Evolutionary conservation across 2,113 vertebrate species (phyloP).

Genomic region (Channa argus): DNA sequence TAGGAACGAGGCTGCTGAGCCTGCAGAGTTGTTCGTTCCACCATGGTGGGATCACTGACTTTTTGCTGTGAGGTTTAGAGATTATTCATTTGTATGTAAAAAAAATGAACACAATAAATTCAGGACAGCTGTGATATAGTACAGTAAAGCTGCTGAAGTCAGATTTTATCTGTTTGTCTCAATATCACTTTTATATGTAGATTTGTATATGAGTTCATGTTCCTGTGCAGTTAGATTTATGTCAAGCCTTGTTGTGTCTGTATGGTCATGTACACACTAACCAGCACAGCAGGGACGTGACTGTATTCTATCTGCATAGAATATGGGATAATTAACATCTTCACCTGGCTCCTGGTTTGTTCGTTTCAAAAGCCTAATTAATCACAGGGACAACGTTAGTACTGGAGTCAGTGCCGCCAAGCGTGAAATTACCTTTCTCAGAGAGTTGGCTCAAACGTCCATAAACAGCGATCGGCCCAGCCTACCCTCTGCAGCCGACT

Average conservation of each 20-base stretch:
- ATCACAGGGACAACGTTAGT: constrained; percentile 78
- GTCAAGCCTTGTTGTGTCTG: constrained; percentile 11
- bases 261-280: constrained; percentile 19
- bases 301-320: constrained; percentile 70
- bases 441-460: constrained; percentile 69
- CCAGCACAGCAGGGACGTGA: constrained; percentile 31
- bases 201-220: too few relatives aligned
- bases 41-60: too few relatives aligned
- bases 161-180: too few relatives aligned
- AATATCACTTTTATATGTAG: too few relatives aligned
- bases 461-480: constrained; percentile 78
- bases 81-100: neutral
- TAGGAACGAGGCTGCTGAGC: too few relatives aligned
- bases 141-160: neutral
- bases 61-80: too few relatives aligned
- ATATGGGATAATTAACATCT: constrained; percentile 78
- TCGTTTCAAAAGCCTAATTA: constrained; percentile 81
- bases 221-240: neutral
- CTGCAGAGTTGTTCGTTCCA: too few relatives aligned
- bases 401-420: constrained; percentile 65
- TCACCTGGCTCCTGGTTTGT: constrained; percentile 79
- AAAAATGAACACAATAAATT: neutral
- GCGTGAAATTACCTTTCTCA: constrained; percentile 83
- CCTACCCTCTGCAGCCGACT: constrained; percentile 58
- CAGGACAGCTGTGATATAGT: neutral